Evolutionary conservation across 2,888 invertebrate species (phyloP), one percentile per base, ranked within the genome.

Genomic region (Synergus umbraculus): DNA sequence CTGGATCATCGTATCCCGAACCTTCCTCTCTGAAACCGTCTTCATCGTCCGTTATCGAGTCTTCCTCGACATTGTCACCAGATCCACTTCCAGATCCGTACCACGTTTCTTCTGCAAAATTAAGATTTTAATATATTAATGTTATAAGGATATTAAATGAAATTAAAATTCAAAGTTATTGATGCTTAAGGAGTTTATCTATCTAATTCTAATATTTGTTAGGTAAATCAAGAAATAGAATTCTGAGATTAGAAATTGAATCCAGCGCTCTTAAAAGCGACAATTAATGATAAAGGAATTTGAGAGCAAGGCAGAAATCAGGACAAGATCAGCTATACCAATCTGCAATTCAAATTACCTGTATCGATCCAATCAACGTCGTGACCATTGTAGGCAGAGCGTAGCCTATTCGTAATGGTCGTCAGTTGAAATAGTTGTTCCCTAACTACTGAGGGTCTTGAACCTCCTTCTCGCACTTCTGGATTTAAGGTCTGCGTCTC

Each of bases 361-460:
- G 93, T 93, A 86, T 96, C 96, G 67, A 94, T 93, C 97, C 97
- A 97, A 88, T 97, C 97, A 49, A 98, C 98, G 89, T 98, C 98
- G 85, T 96, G 94, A 0, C 98, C 98, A 89, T 97, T 97, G 93
- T 96, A 97, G 0, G 98, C 98, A 89, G 96, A 96, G 89, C 96
- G 95, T 82, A 99, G 93, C 88, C 97, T 95, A 84, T 95, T 96
- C 46, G 96, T 96, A 85, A 97, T 96, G 54, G 95, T 95, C 87
- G 96, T 95, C 76, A 99, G 93, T 78, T 95, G 94, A 87, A 95
- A 96, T 58, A 96, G 94, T 92, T 97, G 97, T 85, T 96, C 95
- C 85, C 93, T 95, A 86, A 95, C 94, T 87, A 94, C 93, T 2
- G 92, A 90, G 10, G 92, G 89, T 46, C 88, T 88, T 5, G 89